phyloP scores from a whole-genome alignment of 2,113 vertebrate genomes.

The Corvus cornix region DNA sequence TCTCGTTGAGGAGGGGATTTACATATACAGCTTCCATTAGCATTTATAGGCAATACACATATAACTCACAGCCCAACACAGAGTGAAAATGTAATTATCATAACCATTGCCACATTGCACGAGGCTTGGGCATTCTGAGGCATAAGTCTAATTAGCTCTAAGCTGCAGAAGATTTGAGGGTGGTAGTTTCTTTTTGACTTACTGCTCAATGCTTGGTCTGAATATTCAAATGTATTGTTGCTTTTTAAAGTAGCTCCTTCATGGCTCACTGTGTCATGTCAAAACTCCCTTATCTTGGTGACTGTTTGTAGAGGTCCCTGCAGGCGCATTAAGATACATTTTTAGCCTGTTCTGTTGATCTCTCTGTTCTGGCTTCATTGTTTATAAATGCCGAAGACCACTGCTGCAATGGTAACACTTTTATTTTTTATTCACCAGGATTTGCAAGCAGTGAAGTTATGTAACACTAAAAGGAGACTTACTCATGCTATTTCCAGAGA shows the following conservation, averaged over 20 bases:
- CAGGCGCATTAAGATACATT: slow-evolving; percentile 64
- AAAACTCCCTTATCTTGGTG: slow-evolving; percentile 66
- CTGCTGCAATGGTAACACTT: slow-evolving; percentile 36
- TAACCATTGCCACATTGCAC: slow-evolving; percentile 68
- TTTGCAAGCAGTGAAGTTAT: not conserved
- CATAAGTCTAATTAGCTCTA: slow-evolving; percentile 76
- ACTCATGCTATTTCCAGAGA: slow-evolving; percentile 9
- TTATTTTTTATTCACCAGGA: slow-evolving; percentile 45
- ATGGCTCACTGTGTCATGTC: slow-evolving; percentile 62
- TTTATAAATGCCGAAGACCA: slow-evolving; percentile 61
- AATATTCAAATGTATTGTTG: slow-evolving; percentile 74
- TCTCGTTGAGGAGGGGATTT: slow-evolving; percentile 51
- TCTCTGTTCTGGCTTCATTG: slow-evolving; percentile 65
- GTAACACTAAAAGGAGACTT: not conserved
- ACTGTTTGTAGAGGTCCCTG: slow-evolving; percentile 63
- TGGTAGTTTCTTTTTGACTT: slow-evolving; percentile 69
- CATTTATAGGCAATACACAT: slow-evolving; percentile 37
- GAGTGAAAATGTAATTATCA: slow-evolving; percentile 72
- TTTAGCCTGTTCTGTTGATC: slow-evolving; percentile 72
- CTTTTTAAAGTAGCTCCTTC: slow-evolving; percentile 68
- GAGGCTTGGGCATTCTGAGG: slow-evolving; percentile 58
- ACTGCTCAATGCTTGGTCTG: slow-evolving; percentile 63
- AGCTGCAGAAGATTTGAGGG: slow-evolving; percentile 71
- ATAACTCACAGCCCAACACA: slow-evolving; percentile 65
- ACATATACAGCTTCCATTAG: slow-evolving; percentile 54